Conservation (phyloP, 2,888 invertebrate species). For the Punctoribates punctum region DNA sequence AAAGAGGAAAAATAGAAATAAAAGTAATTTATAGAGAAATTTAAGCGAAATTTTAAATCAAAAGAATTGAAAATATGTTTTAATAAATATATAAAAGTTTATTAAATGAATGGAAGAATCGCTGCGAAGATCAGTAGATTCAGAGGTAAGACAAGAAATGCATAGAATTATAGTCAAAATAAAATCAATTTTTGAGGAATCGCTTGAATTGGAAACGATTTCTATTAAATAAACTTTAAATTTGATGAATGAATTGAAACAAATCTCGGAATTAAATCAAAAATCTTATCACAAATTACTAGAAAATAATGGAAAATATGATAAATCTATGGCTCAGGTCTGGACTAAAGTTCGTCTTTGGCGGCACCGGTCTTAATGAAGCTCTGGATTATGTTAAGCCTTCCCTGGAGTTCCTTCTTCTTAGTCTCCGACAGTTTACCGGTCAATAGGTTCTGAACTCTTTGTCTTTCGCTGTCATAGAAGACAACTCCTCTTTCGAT, state of each 20-base stretch:
- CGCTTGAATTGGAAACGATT: background rate
- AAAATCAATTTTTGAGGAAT: no score
- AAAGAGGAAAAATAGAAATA: no score
- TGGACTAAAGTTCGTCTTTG: slow-evolving; percentile 33
- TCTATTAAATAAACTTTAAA: background rate
- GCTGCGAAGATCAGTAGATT: no score
- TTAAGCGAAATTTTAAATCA: no score
- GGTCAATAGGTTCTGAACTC: slow-evolving; percentile 72
- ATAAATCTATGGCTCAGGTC: background rate
- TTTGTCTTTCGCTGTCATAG: slow-evolving; percentile 68
- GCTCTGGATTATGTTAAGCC: slow-evolving; percentile 78
- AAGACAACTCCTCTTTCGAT: slow-evolving; percentile 74
- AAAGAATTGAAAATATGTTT: no score
- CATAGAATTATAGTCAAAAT: no score
- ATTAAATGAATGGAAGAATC: no score
- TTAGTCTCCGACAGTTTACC: slow-evolving; percentile 80
- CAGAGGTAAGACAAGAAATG: no score
- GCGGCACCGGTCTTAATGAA: slow-evolving; percentile 57
- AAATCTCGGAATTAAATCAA: slow-evolving; percentile 5
- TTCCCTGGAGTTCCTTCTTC: slow-evolving; percentile 69
- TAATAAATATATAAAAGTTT: no score
- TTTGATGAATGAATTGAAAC: background rate
- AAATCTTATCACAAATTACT: slow-evolving; percentile 24
- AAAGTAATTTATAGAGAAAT: no score
- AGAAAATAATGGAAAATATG: background rate